phyloP scores from a whole-genome alignment of 2,113 vertebrate species.

The human region DNA sequence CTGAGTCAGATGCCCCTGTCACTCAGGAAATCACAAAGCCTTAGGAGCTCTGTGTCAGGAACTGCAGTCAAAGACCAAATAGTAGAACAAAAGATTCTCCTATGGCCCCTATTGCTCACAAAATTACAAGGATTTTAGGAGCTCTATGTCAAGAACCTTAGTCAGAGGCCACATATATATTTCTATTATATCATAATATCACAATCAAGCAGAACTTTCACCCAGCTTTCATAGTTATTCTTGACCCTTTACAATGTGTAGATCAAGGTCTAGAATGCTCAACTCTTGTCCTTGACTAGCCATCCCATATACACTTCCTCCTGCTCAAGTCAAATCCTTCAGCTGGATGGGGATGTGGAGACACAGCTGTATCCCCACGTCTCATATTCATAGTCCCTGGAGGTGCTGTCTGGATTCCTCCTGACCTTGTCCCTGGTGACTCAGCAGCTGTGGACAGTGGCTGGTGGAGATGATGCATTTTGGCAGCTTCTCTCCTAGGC shows the following conservation, averaged over 20 bases:
- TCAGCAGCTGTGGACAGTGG: constrained; percentile 48
- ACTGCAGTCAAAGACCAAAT: background rate
- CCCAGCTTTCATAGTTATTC: background rate
- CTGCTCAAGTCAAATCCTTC: background rate
- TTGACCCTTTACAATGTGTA: background rate
- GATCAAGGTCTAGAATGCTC: background rate
- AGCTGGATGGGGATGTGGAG: too few species aligned
- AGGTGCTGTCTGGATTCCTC: background rate
- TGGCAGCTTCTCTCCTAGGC: background rate
- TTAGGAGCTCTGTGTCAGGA: background rate
- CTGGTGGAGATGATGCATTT: background rate
- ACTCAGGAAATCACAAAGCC: background rate
- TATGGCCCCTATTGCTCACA: background rate
- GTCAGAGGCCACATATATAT: background rate
- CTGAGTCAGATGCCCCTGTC: background rate
- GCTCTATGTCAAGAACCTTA: background rate
- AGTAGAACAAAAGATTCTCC: background rate
- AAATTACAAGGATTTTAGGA: background rate
- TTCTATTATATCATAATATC: background rate
- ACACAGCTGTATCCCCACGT: background rate
- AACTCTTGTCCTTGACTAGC: background rate
- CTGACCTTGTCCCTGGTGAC: background rate
- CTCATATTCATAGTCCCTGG: background rate
- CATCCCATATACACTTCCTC: background rate
- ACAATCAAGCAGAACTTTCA: background rate